Evolutionary conservation across 2,888 invertebrate genomes (phyloP), one percentile per base, ranked within the genome.

Genomic region (Drosophila suboccidentalis): DNA sequence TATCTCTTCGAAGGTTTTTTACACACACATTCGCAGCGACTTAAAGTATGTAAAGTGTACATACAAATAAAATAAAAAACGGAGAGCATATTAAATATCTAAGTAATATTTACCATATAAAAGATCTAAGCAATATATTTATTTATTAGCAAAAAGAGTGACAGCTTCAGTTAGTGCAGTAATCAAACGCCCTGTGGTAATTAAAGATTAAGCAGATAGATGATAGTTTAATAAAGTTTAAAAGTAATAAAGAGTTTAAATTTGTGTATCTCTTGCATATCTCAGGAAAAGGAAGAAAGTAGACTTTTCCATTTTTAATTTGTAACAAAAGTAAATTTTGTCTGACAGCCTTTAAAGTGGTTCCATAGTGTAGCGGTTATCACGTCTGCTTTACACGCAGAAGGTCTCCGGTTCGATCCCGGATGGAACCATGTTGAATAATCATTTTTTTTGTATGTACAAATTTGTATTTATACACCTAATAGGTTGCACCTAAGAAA

Each of bases 351-450:
- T 0, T 0, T 0, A 55, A 72, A 6, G 36, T 39, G 87, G 89
- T 89, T 91, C 92, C 92, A 93, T 92, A 92, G 93, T 92, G 92
- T 92, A 92, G 92, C 92, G 92, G 92, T 93, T 92, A 92, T 92
- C 93, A 92, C 93, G 92, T 92, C 93, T 92, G 93, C 92, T 92
- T 92, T 92, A 92, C 92, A 93, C 92, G 93, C 92, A 93, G 93
- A 92, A 92, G 92, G 92, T 92, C 92, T 93, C 92, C 92, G 91
- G 93, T 92, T 92, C 90, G 80, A 90, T 85, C 90, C 90, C 87
- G 91, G 75, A 79, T 79, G 75, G 79, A 76, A 76, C 75, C 75
- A 76, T 34, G 29, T 1, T n/a, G 4, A n/a, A 15, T 2, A 11
- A 13, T 55, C 8, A 1, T 17, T n/a, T 0, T 17, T 26, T 26